These are phyloP conservation scores for Disparrhopalites patrizii DNA, from an alignment of 2,888 invertebrate species.

Conservation along the genomic window DNA sequence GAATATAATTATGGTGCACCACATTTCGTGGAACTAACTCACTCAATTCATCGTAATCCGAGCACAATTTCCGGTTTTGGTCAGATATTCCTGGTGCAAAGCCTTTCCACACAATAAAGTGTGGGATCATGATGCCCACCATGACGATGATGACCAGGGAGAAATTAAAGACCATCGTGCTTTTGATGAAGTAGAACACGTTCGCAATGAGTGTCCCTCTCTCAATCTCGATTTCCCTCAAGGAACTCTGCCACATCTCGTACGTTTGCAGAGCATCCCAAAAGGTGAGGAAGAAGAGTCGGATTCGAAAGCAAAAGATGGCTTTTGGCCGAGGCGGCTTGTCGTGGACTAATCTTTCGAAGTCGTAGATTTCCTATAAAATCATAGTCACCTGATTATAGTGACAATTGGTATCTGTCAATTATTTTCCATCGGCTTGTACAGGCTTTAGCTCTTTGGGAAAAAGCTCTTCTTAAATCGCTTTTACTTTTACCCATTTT, in stretches of 20 bases:
- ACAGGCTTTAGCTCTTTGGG: too few species aligned
- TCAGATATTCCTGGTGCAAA: too few species aligned
- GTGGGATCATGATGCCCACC: not conserved
- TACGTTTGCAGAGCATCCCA: not conserved
- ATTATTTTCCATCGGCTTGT: too few species aligned
- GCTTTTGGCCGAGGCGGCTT: not conserved
- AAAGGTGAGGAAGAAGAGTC: not conserved
- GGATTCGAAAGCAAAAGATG: slow-evolving; percentile 5
- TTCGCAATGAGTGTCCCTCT: slow-evolving; percentile 10
- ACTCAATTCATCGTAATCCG: too few species aligned
- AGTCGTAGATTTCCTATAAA: slow-evolving; percentile 10
- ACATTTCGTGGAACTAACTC: too few species aligned
- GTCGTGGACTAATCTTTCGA: slow-evolving; percentile 1
- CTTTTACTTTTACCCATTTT: too few species aligned
- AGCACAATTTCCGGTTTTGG: too few species aligned
- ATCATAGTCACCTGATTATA: too few species aligned
- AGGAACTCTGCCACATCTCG: slow-evolving; percentile 2
- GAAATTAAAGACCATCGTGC: not conserved
- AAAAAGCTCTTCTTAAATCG: too few species aligned
- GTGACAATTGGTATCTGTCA: too few species aligned
- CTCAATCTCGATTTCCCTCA: slow-evolving; percentile 14
- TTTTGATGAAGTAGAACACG: slow-evolving; percentile 13
- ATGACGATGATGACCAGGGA: not conserved
- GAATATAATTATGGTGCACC: too few species aligned
- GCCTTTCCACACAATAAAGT: not conserved